Percentiles rank a stretch among this genome's conserved stretches.
Conservation (phyloP, 1,140 invertebrate genomes). For the Arctopsyche grandis region DNA sequence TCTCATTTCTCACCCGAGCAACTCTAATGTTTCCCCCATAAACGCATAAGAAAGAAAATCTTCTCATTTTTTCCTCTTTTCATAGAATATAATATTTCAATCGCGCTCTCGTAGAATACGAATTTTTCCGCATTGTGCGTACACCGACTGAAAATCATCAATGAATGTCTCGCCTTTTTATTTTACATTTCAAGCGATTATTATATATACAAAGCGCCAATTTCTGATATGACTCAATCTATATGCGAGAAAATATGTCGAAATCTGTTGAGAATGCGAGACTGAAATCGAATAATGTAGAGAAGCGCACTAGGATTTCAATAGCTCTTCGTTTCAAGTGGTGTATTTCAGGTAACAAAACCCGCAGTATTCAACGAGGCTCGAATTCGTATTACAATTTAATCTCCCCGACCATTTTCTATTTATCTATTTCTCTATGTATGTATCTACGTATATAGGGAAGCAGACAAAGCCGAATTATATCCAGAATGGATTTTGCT, state of each 20-base stretch:
- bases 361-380: background rate
- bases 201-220: background rate
- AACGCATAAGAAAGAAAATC: background rate
- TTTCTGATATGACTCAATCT: background rate
- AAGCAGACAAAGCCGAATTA: background rate
- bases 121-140: too few relatives aligned
- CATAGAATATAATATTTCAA: background rate
- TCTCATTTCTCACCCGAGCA: background rate
- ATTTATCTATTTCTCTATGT: background rate
- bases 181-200: background rate
- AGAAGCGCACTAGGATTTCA: background rate
- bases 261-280: background rate
- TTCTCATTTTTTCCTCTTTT: background rate
- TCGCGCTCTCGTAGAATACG: background rate
- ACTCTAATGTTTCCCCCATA: background rate
- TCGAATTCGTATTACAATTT: slow-evolving; percentile 11
- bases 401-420: background rate
- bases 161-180: background rate
- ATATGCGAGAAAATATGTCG: background rate
- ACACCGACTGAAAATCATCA: too few relatives aligned
- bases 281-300: background rate
- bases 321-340: background rate
- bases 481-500: background rate
- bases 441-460: too few relatives aligned
- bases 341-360: slow-evolving; percentile 10